Conservation (phyloP, 2,888 invertebrate genomes). For the Agrochola litura region DNA sequence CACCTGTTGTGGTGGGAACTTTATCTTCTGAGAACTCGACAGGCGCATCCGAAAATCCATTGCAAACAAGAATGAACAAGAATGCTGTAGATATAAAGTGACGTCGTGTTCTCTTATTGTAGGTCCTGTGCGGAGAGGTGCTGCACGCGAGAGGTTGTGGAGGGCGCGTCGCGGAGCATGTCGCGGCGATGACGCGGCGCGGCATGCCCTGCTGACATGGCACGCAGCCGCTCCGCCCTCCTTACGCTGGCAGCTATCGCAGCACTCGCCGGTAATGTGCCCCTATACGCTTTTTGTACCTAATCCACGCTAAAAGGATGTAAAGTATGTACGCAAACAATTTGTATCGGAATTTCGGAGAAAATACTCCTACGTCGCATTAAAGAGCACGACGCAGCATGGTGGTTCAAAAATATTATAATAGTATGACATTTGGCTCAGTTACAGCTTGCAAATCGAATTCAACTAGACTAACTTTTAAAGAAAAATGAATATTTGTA, state of each 20-base stretch:
- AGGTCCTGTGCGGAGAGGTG: conserved; percentile 60
- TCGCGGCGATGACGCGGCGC: conserved; percentile 87
- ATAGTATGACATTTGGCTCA: conserved; percentile 52
- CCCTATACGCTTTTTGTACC: conserved; percentile 18
- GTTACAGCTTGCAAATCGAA: conserved; percentile 39
- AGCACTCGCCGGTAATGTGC: conserved; percentile 85
- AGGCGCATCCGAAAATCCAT: conserved; percentile 49
- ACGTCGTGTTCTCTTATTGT: conserved; percentile 20
- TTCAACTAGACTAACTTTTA: conserved; percentile 10
- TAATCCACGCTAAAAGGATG: conserved; percentile 26
- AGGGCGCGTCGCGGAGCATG: conserved; percentile 76
- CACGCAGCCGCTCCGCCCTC: conserved; percentile 89
- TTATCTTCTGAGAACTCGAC: conserved; percentile 60
- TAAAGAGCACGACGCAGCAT: conserved; percentile 14
- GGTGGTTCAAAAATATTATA: conserved; percentile 45
- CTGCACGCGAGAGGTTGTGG: conserved; percentile 62
- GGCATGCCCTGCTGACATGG: conserved; percentile 90
- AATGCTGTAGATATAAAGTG: not conserved
- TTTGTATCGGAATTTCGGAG: conserved; percentile 39
- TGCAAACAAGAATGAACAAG: too few species aligned
- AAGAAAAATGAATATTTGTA: conserved; percentile 14
- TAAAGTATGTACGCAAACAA: conserved; percentile 26
- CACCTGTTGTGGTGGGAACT: conserved; percentile 78
- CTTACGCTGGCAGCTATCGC: conserved; percentile 88
- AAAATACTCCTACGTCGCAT: conserved; percentile 23